These are phyloP conservation scores for Agrochola circellaris DNA, from an alignment of 2,888 invertebrate species.

Conservation along the genomic window DNA sequence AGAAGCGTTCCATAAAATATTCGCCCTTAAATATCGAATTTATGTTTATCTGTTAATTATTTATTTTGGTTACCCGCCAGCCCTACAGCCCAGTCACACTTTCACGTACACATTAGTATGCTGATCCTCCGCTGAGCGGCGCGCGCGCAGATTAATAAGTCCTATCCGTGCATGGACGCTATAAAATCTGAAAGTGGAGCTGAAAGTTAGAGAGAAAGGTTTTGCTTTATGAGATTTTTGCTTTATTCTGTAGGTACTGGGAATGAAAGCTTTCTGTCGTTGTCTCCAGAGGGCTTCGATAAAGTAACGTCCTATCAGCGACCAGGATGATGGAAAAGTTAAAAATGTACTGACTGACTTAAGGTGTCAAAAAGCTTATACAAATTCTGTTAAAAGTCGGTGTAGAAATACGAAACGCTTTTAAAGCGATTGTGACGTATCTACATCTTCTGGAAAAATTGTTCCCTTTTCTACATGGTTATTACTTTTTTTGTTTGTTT, in stretches of 20 bases:
- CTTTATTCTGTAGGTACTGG: neutral
- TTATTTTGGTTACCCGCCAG: conserved; percentile 12
- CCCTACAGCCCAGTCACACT: conserved; percentile 52
- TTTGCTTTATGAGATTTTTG: conserved; percentile 51
- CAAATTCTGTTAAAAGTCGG: no score
- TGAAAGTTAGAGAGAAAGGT: conserved; percentile 62
- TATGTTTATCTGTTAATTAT: neutral
- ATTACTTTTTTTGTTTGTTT: no score
- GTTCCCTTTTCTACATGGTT: neutral
- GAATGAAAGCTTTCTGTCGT: conserved; percentile 3
- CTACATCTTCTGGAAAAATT: neutral
- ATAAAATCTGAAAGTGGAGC: conserved; percentile 69
- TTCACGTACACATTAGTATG: conserved; percentile 65
- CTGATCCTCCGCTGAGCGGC: conserved; percentile 48
- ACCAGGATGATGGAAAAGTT: neutral
- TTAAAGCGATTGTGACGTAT: neutral
- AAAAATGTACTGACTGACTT: neutral
- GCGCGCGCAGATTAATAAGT: conserved; percentile 62
- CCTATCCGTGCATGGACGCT: conserved; percentile 62
- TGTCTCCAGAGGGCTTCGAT: neutral
- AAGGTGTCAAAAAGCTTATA: neutral
- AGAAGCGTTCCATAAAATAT: neutral
- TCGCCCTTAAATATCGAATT: neutral
- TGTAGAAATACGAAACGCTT: neutral
- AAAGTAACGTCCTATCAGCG: neutral